Percentiles rank a stretch among this genome's conserved stretches.
phyloP scores from a whole-genome alignment of 2,113 vertebrate species.

The Diadophis punctatus region DNA sequence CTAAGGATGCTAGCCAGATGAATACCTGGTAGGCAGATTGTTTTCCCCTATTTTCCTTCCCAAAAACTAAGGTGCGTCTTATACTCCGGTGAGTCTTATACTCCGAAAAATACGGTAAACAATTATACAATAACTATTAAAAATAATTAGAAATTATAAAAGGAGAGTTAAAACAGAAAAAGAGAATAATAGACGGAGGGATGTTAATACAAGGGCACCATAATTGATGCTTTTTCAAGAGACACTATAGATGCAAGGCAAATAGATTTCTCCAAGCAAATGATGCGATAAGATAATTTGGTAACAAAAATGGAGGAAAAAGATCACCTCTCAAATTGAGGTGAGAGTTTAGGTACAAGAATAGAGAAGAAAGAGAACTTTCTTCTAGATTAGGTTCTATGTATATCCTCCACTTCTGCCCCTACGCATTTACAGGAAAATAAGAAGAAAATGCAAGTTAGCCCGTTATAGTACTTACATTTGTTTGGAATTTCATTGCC shows the following conservation, averaged over 20 bases:
- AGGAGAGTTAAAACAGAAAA: neutral
- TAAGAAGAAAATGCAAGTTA: neutral
- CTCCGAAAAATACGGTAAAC: no score
- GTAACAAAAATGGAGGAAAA: neutral
- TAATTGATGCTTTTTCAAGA: neutral
- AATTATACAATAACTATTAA: neutral
- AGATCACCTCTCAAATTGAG: neutral
- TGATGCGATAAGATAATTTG: neutral
- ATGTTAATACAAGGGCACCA: neutral
- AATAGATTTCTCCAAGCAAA: neutral
- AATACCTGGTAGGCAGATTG: no score
- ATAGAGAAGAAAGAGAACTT: neutral
- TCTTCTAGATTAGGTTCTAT: neutral
- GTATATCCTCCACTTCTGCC: neutral
- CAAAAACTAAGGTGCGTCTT: no score
- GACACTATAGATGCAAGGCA: neutral
- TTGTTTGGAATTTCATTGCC: neutral
- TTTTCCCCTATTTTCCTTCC: no score
- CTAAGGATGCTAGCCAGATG: no score
- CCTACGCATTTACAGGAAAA: neutral
- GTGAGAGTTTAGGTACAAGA: neutral
- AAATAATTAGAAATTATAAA: neutral
- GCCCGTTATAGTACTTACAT: neutral
- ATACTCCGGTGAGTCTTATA: no score
- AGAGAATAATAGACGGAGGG: neutral